Evolutionary conservation across 2,888 invertebrate species (phyloP).

Genomic region (Dexiosoma caninum): DNA sequence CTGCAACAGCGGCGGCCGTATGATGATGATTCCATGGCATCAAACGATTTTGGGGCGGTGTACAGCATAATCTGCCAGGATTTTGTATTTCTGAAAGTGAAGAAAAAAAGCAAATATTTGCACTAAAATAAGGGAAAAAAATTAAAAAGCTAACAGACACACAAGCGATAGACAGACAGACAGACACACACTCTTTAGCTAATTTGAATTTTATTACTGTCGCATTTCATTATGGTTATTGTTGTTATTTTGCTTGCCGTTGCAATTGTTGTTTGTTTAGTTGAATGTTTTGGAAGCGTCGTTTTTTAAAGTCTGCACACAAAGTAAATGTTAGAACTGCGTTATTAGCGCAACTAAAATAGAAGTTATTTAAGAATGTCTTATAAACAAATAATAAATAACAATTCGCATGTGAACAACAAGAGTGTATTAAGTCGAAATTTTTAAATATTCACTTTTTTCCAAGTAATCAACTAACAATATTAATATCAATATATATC

Average conservation of each 20-base stretch:
- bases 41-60: slow-evolving; percentile 75
- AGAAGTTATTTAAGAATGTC: too few species aligned
- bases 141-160: not conserved
- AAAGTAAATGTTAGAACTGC: slow-evolving; percentile 12
- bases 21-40: slow-evolving; percentile 76
- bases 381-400: too few species aligned
- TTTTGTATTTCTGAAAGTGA: slow-evolving; percentile 73
- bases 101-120: slow-evolving; percentile 45
- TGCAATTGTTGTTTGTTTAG: slow-evolving; percentile 32
- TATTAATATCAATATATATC: too few species aligned
- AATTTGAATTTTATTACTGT: slow-evolving; percentile 63
- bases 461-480: too few species aligned
- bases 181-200: slow-evolving; percentile 50
- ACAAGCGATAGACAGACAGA: slow-evolving; percentile 16
- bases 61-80: slow-evolving; percentile 72
- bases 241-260: slow-evolving; percentile 32
- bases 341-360: too few species aligned
- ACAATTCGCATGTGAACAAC: too few species aligned
- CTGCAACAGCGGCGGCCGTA: slow-evolving; percentile 67
- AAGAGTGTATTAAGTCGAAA: too few species aligned
- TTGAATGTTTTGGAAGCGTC: not conserved
- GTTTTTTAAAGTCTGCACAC: slow-evolving; percentile 9
- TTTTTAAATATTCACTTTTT: too few species aligned
- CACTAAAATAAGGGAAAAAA: not conserved
- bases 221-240: slow-evolving; percentile 55